A percentile compares a stretch with the other conserved stretches of the same genome.
Evolutionary conservation across 2,888 invertebrate genomes (phyloP).

Genomic region (Drosophila anceps): DNA sequence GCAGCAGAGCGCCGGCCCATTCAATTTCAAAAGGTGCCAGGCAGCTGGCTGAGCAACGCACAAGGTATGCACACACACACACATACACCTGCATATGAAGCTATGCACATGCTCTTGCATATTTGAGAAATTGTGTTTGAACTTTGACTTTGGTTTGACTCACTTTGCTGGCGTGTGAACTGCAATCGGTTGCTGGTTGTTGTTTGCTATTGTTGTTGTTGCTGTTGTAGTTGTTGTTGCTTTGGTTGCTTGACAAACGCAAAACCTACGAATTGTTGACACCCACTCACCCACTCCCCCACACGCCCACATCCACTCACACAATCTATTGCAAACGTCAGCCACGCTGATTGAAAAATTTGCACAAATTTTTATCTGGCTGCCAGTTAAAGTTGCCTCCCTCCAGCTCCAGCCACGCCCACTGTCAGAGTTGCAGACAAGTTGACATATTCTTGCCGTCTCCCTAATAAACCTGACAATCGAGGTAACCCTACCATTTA

Average conservation of each 20-base stretch:
- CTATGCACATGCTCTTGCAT: slow-evolving; percentile 65
- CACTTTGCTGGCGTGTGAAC: slow-evolving; percentile 65
- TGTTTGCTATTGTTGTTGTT: slow-evolving; percentile 16
- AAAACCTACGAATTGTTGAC: slow-evolving; percentile 47
- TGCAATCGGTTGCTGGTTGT: slow-evolving; percentile 50
- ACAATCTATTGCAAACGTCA: slow-evolving; percentile 20
- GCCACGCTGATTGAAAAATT: slow-evolving; percentile 72
- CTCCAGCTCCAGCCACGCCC: slow-evolving; percentile 7
- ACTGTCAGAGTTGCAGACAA: slow-evolving; percentile 16
- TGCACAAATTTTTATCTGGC: slow-evolving; percentile 65
- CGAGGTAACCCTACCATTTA: background rate
- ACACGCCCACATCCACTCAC: background rate
- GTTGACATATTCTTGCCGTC: slow-evolving; percentile 46
- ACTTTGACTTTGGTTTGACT: slow-evolving; percentile 79
- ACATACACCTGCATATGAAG: slow-evolving; percentile 12
- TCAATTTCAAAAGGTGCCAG: slow-evolving; percentile 80
- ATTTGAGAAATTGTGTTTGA: slow-evolving; percentile 81
- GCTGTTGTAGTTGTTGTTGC: slow-evolving; percentile 23
- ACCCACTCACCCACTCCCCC: slow-evolving; percentile 11
- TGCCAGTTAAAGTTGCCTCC: slow-evolving; percentile 35
- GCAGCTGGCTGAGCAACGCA: slow-evolving; percentile 69
- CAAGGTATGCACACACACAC: slow-evolving; percentile 34
- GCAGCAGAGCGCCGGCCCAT: slow-evolving; percentile 61
- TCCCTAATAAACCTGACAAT: slow-evolving; percentile 58
- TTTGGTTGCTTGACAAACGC: slow-evolving; percentile 41